A percentile compares a stretch with the other conserved stretches of the same genome.
Evolutionary conservation across 2,888 invertebrate genomes (phyloP).

Genomic region (Melanotus villosus): DNA sequence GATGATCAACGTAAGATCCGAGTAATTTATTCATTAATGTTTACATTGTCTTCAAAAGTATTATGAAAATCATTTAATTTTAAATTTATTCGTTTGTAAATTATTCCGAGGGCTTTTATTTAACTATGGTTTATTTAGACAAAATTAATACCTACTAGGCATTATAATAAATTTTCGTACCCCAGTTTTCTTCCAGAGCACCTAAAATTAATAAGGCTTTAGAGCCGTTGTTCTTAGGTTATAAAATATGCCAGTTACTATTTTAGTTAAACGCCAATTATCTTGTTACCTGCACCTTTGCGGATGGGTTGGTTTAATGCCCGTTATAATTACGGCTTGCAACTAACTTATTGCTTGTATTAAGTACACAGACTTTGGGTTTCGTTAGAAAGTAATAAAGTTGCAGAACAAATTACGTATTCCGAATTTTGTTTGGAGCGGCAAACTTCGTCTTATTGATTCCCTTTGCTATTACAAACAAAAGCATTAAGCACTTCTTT

Average conservation of each 20-base stretch:
- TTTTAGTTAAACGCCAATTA: slow-evolving; percentile 31
- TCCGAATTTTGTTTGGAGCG: slow-evolving; percentile 18
- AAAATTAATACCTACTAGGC: too few relatives aligned
- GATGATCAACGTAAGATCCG: too few relatives aligned
- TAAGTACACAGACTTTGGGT: slow-evolving; percentile 14
- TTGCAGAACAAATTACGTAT: slow-evolving; percentile 21
- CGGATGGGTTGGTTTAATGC: slow-evolving; percentile 22
- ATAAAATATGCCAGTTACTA: slow-evolving; percentile 19
- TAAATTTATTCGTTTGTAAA: too few relatives aligned
- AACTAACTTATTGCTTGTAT: slow-evolving; percentile 11
- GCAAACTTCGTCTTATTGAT: slow-evolving; percentile 20
- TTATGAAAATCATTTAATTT: too few relatives aligned
- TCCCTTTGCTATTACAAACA: slow-evolving; percentile 16
- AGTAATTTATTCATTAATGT: too few relatives aligned
- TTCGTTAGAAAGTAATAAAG: slow-evolving; percentile 17
- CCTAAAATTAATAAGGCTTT: slow-evolving; percentile 17
- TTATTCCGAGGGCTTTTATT: too few relatives aligned
- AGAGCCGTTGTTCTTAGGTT: not conserved
- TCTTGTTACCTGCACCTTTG: slow-evolving; percentile 23
- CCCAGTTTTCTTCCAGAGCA: not conserved
- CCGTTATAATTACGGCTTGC: slow-evolving; percentile 24
- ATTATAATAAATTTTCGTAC: too few relatives aligned
- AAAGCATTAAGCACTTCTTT: slow-evolving; percentile 17
- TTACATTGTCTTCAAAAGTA: too few relatives aligned
- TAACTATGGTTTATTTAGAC: too few relatives aligned